Evolutionary conservation across 1,140 invertebrate species (phyloP).

Genomic region (Aphelinus certus): DNA sequence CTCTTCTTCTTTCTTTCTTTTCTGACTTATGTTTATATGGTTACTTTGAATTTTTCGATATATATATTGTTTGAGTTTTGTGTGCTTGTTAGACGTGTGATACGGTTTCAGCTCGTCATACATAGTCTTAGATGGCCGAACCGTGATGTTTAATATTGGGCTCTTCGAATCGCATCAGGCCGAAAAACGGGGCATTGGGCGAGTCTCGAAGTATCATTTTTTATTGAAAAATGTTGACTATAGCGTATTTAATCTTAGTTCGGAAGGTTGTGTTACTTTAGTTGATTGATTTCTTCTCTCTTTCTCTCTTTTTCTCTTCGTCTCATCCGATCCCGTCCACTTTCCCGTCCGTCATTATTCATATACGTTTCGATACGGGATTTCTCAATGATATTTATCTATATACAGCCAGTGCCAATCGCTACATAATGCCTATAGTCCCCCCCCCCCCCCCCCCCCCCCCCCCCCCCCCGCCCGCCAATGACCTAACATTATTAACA

Average conservation of each 20-base stretch:
- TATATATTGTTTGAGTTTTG: slow-evolving; percentile 7
- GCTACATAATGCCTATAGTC: slow-evolving; percentile 24
- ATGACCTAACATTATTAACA: slow-evolving; percentile 31
- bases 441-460: no score
- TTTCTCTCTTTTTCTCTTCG: neutral
- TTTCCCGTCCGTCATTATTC: neutral
- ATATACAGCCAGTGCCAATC: slow-evolving; percentile 4
- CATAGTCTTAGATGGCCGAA: no score
- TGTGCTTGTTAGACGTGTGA: slow-evolving; percentile 3
- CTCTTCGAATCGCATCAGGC: no score
- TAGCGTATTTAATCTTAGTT: no score
- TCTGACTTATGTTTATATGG: no score
- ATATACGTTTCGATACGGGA: neutral
- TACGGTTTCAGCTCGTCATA: neutral
- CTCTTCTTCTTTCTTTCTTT: no score
- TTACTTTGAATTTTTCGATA: neutral
- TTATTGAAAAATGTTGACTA: no score
- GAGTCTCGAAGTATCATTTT: no score
- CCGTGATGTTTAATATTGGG: no score
- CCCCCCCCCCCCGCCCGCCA: no score
- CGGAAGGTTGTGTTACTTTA: neutral
- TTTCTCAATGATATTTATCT: neutral
- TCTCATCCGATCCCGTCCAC: neutral
- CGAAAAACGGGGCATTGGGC: no score
- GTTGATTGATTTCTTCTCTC: slow-evolving; percentile 9